phyloP scores from a whole-genome alignment of 2,888 invertebrate genomes.

The Hipparchia semele region DNA sequence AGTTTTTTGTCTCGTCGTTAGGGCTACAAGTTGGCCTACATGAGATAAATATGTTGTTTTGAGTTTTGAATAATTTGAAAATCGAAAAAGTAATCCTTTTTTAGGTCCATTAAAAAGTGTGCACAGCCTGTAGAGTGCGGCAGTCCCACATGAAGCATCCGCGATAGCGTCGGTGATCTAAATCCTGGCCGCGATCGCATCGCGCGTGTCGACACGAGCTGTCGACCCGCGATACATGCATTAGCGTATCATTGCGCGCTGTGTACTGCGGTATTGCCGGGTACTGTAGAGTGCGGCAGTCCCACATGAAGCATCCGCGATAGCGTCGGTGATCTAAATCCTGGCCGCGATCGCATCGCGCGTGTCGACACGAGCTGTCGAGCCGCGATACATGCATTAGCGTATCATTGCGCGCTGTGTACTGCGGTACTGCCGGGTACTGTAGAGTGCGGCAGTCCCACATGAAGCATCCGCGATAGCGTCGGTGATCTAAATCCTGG shows the following conservation, averaged over 20 bases:
- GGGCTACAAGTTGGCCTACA: too few species aligned
- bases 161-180: conserved; percentile 7
- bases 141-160: background rate
- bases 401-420: background rate
- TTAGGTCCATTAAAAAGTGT: too few species aligned
- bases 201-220: background rate
- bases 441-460: background rate
- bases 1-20: too few species aligned
- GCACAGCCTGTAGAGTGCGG: background rate
- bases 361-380: background rate
- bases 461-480: conserved; percentile 2
- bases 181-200: background rate
- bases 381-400: conserved; percentile 1
- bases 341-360: background rate
- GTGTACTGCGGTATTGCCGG: background rate
- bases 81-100: too few species aligned
- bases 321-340: conserved; percentile 10
- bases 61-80: too few species aligned
- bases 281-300: background rate
- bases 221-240: background rate
- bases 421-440: background rate
- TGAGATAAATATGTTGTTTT: too few species aligned
- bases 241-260: background rate
- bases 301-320: background rate
- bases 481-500: conserved; percentile 2